Conservation (phyloP, 2,797 vertebrate genomes). For the Remorina albescens region DNA sequence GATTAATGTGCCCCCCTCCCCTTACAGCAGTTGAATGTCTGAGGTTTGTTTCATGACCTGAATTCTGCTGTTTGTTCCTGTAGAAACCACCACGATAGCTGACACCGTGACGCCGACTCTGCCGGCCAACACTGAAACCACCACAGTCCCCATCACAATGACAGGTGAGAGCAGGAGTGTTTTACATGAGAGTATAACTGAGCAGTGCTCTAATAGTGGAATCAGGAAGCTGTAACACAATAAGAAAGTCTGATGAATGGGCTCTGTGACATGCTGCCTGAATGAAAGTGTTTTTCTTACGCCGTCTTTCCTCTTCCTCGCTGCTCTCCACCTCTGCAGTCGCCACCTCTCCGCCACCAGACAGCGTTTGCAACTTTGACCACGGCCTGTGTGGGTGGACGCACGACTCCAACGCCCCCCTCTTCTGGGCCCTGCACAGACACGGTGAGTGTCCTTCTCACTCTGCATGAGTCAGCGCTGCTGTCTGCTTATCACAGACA, state of each 20-base stretch:
- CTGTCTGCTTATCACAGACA: slow-evolving; percentile 20
- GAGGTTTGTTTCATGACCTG: slow-evolving; percentile 22
- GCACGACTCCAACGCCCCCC: slow-evolving; percentile 88
- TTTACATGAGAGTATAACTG: background rate
- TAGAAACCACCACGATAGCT: slow-evolving; percentile 91
- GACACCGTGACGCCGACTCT: slow-evolving; percentile 87
- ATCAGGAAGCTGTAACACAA: slow-evolving; percentile 14
- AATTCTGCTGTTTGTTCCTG: slow-evolving; percentile 25
- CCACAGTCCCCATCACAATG: slow-evolving; percentile 67
- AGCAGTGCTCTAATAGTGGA: slow-evolving; percentile 3
- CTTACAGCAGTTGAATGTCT: background rate
- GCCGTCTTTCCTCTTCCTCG: background rate
- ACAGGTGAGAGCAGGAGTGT: slow-evolving; percentile 70
- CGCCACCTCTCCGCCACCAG: slow-evolving; percentile 74
- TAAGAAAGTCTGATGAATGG: slow-evolving; percentile 26
- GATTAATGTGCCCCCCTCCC: slow-evolving; percentile 16
- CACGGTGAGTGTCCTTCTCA: slow-evolving; percentile 71
- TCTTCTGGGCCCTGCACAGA: slow-evolving; percentile 88
- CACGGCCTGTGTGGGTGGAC: slow-evolving; percentile 91
- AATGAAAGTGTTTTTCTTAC: slow-evolving; percentile 21
- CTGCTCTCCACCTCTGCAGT: slow-evolving; percentile 41
- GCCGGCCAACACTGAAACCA: slow-evolving; percentile 84
- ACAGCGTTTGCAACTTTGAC: slow-evolving; percentile 92
- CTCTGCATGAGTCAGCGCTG: background rate
- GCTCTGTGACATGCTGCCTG: slow-evolving; percentile 1